Conservation (phyloP, 1,140 invertebrate species). For the Contarinia nasturtii region DNA sequence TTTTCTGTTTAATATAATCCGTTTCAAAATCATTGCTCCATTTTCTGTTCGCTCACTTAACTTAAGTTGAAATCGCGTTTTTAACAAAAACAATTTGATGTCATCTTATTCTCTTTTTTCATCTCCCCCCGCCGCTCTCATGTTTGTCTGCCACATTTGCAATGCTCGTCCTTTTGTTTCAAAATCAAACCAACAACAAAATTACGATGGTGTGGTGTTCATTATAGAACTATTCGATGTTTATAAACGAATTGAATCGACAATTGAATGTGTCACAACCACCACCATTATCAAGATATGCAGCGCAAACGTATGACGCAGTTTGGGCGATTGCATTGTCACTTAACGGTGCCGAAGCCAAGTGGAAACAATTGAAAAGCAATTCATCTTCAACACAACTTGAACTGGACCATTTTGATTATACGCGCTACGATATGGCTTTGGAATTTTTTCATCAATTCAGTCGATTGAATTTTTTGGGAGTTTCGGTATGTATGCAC, state of each 20-base stretch:
- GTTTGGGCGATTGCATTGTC: conserved; percentile 72
- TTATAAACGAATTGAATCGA: conserved; percentile 34
- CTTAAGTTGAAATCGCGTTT: neutral
- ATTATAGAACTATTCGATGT: conserved; percentile 44
- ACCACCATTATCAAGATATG: conserved; percentile 40
- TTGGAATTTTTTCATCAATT: conserved; percentile 45
- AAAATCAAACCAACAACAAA: too few species aligned
- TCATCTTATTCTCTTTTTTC: too few species aligned
- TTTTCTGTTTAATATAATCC: too few species aligned
- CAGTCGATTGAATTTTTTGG: conserved; percentile 52
- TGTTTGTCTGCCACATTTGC: too few species aligned
- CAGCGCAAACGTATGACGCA: conserved; percentile 68
- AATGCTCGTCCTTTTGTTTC: too few species aligned
- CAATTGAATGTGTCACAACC: conserved; percentile 19
- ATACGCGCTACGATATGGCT: conserved; percentile 45
- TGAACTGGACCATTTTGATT: conserved; percentile 45
- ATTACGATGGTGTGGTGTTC: too few species aligned
- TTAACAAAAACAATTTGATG: conserved; percentile 2
- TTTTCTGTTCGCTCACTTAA: neutral
- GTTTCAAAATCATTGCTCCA: too few species aligned
- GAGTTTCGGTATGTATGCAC: conserved; percentile 52
- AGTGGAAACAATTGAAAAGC: conserved; percentile 15
- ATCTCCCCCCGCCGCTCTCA: too few species aligned
- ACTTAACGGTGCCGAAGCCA: conserved; percentile 30
- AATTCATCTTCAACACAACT: conserved; percentile 13